Base-by-base conservation (phyloP, 1,140 invertebrate genomes). In the Sminthurides bifidus region DNA sequence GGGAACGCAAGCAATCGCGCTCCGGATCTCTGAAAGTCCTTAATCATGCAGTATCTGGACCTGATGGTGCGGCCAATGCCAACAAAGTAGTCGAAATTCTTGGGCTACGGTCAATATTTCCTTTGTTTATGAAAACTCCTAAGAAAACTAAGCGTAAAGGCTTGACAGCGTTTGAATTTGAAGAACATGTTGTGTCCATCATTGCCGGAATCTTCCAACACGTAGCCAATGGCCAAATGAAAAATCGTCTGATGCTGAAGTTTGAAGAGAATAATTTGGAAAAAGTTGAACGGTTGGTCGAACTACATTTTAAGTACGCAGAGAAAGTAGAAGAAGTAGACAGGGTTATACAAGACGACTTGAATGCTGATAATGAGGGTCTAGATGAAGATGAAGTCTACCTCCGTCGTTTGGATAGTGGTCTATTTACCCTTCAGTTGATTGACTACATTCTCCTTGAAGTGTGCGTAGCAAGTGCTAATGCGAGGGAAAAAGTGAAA, bases 11-110 rank as follows among this genome's bases (percentile, higher is more conserved):
- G 74, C 80, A 92, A 73, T 96, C 92, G 0, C 76, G 93, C 2
- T 92, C 94, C 73, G 92, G 94, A 51, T 95, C 93, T 3, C 74
- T 98, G 0, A 98, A 98, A 74, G 92, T 98, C 10, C 74, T 99
- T 1, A 87, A 96, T 74, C 90, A 97, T 74, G 91, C 93, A 15
- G 87, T 97, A 77, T 87, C 85, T 37, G 92, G 92, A 3, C 76
- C 80, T 1, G 90, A 98, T 69, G 93, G 92, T 5, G 81, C 79
- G 66, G 90, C 97, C 61, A 95, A 96, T 69, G 96, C 93, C 69
- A 92, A 92, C 68, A 98, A 98, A 72, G 96, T 98, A 74, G 88
- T 99, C 0, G 96, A 99, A 69, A 98, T 98, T 65, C 77, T 98
- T 2, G 96, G 95, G 0, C 76, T 99, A 8, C 75, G 93, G 29